Percentiles rank a stretch among this genome's conserved stretches.
phyloP scores from a whole-genome alignment of 2,113 vertebrate species.

The Hiodon alosoides region DNA sequence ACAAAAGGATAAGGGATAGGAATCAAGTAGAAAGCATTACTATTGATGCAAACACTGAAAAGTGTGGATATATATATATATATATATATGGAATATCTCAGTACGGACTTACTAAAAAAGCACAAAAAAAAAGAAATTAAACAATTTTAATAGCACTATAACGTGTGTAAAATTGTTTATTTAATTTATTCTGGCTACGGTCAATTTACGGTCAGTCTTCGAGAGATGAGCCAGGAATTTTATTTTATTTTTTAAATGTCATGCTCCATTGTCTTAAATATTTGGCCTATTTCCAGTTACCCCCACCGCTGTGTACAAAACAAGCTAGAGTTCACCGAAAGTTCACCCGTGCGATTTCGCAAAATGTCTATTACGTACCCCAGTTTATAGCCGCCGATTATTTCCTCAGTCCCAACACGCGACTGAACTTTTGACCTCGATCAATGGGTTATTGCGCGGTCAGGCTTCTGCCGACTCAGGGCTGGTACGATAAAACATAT shows the following conservation, averaged over 20 bases:
- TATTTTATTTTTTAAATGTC: neutral
- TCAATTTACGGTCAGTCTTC: constrained; percentile 34
- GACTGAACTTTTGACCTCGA: constrained; percentile 52
- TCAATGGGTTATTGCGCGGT: constrained; percentile 55
- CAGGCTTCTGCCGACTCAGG: constrained; percentile 46
- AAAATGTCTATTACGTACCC: constrained; percentile 15
- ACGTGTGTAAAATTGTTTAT: neutral
- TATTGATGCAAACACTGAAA: too few relatives aligned
- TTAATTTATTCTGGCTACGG: neutral
- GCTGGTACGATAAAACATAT: constrained; percentile 14
- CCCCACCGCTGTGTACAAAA: constrained; percentile 10
- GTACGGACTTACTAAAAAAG: too few relatives aligned
- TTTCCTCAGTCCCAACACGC: constrained; percentile 37
- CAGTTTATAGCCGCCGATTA: constrained; percentile 28
- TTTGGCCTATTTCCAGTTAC: neutral
- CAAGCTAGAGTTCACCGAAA: constrained; percentile 50
- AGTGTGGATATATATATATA: too few relatives aligned
- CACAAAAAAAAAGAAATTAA: too few relatives aligned
- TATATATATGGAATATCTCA: too few relatives aligned
- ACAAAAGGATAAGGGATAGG: too few relatives aligned
- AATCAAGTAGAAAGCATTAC: too few relatives aligned
- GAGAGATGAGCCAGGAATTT: constrained; percentile 15
- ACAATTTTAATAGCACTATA: too few relatives aligned
- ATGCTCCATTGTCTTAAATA: neutral
- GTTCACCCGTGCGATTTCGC: constrained; percentile 47